These are phyloP conservation scores for Himantopus leucocephalus DNA, from an alignment of 2,113 vertebrate genomes.

Conservation along the genomic window DNA sequence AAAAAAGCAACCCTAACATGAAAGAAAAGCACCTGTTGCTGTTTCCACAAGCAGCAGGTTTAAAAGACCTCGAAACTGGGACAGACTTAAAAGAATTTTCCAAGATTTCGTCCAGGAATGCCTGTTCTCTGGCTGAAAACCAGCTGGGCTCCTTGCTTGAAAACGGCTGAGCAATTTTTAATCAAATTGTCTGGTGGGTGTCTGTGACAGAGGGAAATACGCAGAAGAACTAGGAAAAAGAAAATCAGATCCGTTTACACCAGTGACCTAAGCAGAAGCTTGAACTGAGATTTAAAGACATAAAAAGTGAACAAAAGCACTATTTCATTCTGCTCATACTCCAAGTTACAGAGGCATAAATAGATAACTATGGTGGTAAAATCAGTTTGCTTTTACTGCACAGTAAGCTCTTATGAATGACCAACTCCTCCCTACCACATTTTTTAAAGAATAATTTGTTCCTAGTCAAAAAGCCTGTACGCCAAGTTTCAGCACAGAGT, in stretches of 20 bases:
- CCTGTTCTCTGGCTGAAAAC: not conserved
- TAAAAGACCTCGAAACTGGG: not conserved
- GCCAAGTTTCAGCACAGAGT: conserved; percentile 38
- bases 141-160: not conserved
- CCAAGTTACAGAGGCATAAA: not conserved
- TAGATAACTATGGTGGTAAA: conserved; percentile 29
- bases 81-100: not conserved
- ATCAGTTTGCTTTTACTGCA: conserved; percentile 21
- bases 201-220: not conserved
- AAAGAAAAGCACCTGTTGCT: not conserved
- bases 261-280: not conserved
- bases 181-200: not conserved
- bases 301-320: not conserved
- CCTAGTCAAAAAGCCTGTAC: not conserved
- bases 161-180: not conserved
- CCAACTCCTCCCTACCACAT: not conserved
- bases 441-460: conserved; percentile 48
- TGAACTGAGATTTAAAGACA: not conserved
- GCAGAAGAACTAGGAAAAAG: not conserved
- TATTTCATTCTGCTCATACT: not conserved
- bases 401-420: conserved; percentile 16
- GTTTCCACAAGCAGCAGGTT: not conserved
- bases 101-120: not conserved
- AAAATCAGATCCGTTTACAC: not conserved
- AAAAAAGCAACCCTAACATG: not conserved